A percentile compares a stretch with the other conserved stretches of the same genome.
These are phyloP conservation scores for Epicampocera succincta DNA, from an alignment of 2,888 invertebrate genomes.

Conservation along the genomic window DNA sequence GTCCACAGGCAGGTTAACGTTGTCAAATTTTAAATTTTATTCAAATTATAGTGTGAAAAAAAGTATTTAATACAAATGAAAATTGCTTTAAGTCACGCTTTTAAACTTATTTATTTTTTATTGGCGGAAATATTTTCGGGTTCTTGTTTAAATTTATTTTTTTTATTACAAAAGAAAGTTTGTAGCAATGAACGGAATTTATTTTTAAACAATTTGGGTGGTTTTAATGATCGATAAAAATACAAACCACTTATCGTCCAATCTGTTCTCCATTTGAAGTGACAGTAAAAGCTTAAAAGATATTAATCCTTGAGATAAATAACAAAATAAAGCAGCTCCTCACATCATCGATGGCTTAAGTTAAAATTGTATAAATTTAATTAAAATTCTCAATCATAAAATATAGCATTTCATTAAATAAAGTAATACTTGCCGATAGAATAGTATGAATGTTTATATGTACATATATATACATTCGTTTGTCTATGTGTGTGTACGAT, in stretches of 20 bases:
- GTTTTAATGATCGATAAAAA: background rate
- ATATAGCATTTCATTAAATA: too few relatives aligned
- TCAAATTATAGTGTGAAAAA: conserved; percentile 62
- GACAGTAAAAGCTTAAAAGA: too few relatives aligned
- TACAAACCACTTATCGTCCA: background rate
- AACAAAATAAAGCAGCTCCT: too few relatives aligned
- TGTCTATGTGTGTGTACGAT: too few relatives aligned
- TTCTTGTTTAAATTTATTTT: conserved; percentile 43
- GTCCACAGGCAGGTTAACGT: conserved; percentile 1
- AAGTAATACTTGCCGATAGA: too few relatives aligned
- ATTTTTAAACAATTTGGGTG: conserved; percentile 23
- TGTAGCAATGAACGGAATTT: conserved; percentile 17
- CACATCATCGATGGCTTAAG: too few relatives aligned
- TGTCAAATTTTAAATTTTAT: conserved; percentile 20
- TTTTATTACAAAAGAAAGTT: conserved; percentile 27
- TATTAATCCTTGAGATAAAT: too few relatives aligned
- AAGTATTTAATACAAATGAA: conserved; percentile 48
- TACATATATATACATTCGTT: too few relatives aligned
- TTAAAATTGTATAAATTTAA: too few relatives aligned
- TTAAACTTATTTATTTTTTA: conserved; percentile 43
- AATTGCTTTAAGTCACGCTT: conserved; percentile 63
- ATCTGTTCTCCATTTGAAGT: background rate
- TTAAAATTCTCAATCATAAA: too few relatives aligned
- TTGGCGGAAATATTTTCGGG: background rate
- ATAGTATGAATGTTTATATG: too few relatives aligned